Base-by-base conservation (phyloP, 2,888 invertebrate species). In the Bursaphelenchus okinawaensis region DNA sequence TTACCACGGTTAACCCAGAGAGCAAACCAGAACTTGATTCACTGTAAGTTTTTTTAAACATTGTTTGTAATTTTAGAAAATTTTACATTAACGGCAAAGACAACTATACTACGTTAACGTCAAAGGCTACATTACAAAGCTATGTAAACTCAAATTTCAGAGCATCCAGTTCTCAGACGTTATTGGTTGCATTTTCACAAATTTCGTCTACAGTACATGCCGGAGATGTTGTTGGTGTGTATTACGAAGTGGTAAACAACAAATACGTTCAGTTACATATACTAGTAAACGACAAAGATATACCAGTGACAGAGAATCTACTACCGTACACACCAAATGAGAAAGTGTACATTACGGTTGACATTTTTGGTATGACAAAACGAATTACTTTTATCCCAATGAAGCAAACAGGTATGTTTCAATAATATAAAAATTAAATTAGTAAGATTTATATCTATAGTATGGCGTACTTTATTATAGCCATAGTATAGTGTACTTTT, bases 1-100 rank as follows among this genome's bases (percentile, higher is more conserved):
- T 59, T 16, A 59, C 60, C 1, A 51, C 52, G 19, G 50, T 59
- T 54, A 50, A 59, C 40, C 60, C 60, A n/a, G 40, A 31, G 12
- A 20, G 16, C 16, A 8, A 9, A 4, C 60, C 60, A 23, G 40
- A 31, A 20, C 22, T 59, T 8, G 60, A 59, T 26, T 59, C 60
- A 9, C 24, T 9, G 60, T 59, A 12, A 4, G 60, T 59, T 23
- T 3, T 51, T 23, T 59, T 59, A 12, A 20, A 12, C 12, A 23
- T 59, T 29, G 60, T 20, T 59, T 22, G 31, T 52, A 19, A 3
- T 16, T 27, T 59, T 24, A n/a, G 19, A 22, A 16, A 40, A 12
- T n/a, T 40, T 3, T 40, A 1, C 2, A 40, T 16, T 40, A 9
- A 16, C n/a, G n/a, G n/a, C n/a, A n/a, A n/a, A n/a, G n/a, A n/a